These are phyloP conservation scores for Reinhardtius hippoglossoides DNA, from an alignment of 2,113 vertebrate species.

Conservation along the genomic window DNA sequence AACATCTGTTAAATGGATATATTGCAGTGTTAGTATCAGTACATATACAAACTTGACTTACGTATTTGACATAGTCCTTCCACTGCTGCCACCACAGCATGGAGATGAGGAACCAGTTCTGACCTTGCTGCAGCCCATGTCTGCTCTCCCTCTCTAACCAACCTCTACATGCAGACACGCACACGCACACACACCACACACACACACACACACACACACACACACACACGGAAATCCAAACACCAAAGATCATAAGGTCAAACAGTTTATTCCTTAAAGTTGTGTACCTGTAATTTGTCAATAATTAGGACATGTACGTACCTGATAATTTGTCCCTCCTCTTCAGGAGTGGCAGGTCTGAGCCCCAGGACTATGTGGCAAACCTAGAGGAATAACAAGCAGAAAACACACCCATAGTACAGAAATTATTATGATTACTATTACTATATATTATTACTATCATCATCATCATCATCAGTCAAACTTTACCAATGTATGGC, in stretches of 20 bases:
- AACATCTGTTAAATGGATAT: no score
- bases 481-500: background rate
- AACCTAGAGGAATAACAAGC: conserved; percentile 74
- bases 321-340: conserved; percentile 98
- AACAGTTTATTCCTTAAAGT: background rate
- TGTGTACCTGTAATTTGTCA: background rate
- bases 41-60: conserved; percentile 78
- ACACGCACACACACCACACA: conserved; percentile 39
- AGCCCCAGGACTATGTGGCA: conserved; percentile 97
- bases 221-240: conserved; percentile 4
- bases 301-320: conserved; percentile 44
- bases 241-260: background rate
- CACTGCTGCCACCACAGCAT: conserved; percentile 98
- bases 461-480: background rate
- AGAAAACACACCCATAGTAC: no score
- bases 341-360: conserved; percentile 93
- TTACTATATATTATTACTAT: background rate
- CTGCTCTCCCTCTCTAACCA: conserved; percentile 98
- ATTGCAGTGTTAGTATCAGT: background rate
- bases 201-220: conserved; percentile 2
- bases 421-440: background rate
- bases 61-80: conserved; percentile 99
- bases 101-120: conserved; percentile 99
- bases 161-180: conserved; percentile 81
- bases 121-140: conserved; percentile 91